A percentile compares a stretch with the other conserved stretches of the same genome.
Conservation (phyloP, 2,797 vertebrate genomes). For the Champsocephalus gunnari region DNA sequence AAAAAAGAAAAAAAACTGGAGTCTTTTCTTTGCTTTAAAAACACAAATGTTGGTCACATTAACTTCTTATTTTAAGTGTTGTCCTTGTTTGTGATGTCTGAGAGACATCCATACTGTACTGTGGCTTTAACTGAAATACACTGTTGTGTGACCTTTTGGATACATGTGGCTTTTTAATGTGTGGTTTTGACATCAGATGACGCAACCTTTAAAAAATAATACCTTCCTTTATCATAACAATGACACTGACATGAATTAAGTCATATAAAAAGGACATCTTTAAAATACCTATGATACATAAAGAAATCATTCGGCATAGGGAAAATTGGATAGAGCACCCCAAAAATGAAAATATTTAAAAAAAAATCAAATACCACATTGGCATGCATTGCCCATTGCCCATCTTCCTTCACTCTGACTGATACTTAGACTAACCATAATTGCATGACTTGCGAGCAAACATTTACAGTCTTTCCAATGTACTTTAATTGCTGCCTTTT, state of each 20-base stretch:
- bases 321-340: constrained; percentile 30
- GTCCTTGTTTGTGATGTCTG: constrained; percentile 39
- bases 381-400: constrained; percentile 45
- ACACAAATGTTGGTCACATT: constrained; percentile 73
- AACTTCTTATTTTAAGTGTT: constrained; percentile 47
- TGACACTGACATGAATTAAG: neutral
- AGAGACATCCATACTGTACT: constrained; percentile 13
- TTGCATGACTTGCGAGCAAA: constrained; percentile 77
- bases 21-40: constrained; percentile 68
- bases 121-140: constrained; percentile 4
- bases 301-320: constrained; percentile 24
- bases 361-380: constrained; percentile 50
- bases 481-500: constrained; percentile 73
- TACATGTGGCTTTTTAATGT: constrained; percentile 12
- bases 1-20: constrained; percentile 65
- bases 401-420: constrained; percentile 66
- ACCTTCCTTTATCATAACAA: neutral
- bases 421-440: constrained; percentile 79
- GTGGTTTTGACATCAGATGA: constrained; percentile 24
- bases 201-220: constrained; percentile 3
- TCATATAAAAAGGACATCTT: neutral
- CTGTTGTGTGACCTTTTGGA: neutral
- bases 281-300: neutral
- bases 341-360: constrained; percentile 39
- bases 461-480: constrained; percentile 71